Percentiles rank a stretch among this genome's conserved stretches.
phyloP scores from a whole-genome alignment of 2,797 vertebrate species.

The Lepus oiostolus region DNA sequence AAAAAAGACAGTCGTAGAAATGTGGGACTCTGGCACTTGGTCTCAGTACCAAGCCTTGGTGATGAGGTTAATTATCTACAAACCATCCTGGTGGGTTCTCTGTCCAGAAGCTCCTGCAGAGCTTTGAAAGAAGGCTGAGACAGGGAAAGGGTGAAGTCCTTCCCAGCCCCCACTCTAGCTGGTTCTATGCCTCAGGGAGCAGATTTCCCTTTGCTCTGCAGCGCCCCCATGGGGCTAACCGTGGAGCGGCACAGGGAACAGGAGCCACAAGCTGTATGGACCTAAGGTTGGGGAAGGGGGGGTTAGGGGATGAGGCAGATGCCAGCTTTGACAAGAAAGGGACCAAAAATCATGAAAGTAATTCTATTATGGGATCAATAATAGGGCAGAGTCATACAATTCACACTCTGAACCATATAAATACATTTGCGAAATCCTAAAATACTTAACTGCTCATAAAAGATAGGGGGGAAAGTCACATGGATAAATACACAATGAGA shows the following conservation, averaged over 20 bases:
- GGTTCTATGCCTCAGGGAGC: slow-evolving; percentile 53
- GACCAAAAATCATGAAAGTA: slow-evolving; percentile 11
- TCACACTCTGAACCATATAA: slow-evolving; percentile 13
- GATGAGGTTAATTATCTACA: slow-evolving; percentile 52
- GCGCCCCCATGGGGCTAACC: slow-evolving; percentile 72
- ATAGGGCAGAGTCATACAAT: slow-evolving; percentile 26
- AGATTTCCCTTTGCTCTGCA: slow-evolving; percentile 75
- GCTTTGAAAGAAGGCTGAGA: background rate
- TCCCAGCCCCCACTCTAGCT: slow-evolving; percentile 78
- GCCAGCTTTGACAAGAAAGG: slow-evolving; percentile 39
- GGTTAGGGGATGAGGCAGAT: background rate
- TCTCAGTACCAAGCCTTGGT: background rate
- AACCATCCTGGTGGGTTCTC: slow-evolving; percentile 31
- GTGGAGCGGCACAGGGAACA: slow-evolving; percentile 34
- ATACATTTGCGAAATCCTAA: slow-evolving; percentile 24
- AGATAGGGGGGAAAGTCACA: slow-evolving; percentile 4
- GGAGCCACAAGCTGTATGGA: background rate
- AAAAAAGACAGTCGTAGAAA: background rate
- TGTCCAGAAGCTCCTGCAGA: slow-evolving; percentile 3
- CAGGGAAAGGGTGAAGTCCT: slow-evolving; percentile 62
- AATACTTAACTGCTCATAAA: slow-evolving; percentile 19
- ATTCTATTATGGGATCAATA: background rate
- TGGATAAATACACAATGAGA: slow-evolving; percentile 41
- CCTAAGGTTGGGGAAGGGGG: background rate
- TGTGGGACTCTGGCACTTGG: slow-evolving; percentile 21